Conservation (phyloP, 2,888 invertebrate species). For the Xestia ashworthii region DNA sequence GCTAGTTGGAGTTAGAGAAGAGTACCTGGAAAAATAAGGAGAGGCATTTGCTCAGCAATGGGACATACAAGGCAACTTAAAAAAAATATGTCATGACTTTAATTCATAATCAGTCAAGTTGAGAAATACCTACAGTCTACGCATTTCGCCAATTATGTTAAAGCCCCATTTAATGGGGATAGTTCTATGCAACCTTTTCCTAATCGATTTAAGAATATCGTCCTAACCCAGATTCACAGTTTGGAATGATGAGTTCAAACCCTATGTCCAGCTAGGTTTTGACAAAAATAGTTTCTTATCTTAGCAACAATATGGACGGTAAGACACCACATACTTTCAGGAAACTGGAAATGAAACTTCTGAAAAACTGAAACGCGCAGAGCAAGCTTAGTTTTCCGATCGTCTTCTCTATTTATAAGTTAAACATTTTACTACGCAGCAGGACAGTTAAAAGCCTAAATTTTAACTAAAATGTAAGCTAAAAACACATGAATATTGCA, state of each 20-base stretch:
- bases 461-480: slow-evolving; percentile 30
- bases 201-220: not conserved
- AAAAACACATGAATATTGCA: slow-evolving; percentile 49
- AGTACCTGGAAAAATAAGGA: no score
- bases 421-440: not conserved
- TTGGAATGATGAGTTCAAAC: not conserved
- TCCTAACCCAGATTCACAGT: not conserved
- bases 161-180: not conserved
- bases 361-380: not conserved
- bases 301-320: not conserved
- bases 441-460: not conserved
- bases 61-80: no score
- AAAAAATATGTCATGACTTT: no score
- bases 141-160: not conserved
- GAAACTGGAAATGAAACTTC: not conserved
- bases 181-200: not conserved
- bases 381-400: not conserved
- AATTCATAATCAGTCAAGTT: not conserved
- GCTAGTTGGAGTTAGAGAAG: no score
- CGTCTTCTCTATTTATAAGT: not conserved
- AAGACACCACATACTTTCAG: not conserved
- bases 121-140: not conserved
- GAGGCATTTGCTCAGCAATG: no score
- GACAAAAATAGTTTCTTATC: not conserved
- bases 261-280: not conserved